These are phyloP conservation scores for Sicus ferrugineus DNA, from an alignment of 2,888 invertebrate genomes.

Conservation along the genomic window DNA sequence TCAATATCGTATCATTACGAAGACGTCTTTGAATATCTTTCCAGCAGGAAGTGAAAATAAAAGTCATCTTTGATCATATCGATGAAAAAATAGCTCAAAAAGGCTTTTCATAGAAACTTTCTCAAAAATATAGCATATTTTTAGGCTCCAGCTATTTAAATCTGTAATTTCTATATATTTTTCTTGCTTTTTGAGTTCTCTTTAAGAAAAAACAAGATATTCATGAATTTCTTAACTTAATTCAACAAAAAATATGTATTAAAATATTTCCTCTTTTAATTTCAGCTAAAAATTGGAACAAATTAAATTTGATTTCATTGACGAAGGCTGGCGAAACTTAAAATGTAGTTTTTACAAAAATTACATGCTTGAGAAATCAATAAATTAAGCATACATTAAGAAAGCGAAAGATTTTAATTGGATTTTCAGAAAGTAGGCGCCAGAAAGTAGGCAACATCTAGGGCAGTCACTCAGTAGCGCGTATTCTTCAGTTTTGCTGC, in stretches of 20 bases:
- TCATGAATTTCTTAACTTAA: no score
- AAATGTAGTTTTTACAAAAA: neutral
- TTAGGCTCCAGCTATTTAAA: no score
- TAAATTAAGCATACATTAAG: neutral
- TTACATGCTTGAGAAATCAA: neutral
- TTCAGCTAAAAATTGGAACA: no score
- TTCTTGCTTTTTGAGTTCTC: no score
- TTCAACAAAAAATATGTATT: no score
- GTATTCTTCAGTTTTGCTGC: conserved; percentile 3
- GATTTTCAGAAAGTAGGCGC: neutral
- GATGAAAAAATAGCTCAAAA: neutral
- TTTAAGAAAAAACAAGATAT: no score
- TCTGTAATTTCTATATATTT: no score
- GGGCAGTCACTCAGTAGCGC: neutral
- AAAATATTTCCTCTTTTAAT: no score
- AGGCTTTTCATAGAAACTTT: neutral
- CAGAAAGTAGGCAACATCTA: conserved; percentile 10
- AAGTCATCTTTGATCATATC: no score
- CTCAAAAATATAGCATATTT: neutral
- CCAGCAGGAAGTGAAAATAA: neutral
- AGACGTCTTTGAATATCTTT: no score
- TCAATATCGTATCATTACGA: no score
- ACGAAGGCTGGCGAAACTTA: neutral
- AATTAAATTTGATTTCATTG: no score
- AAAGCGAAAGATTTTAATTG: neutral